Evolutionary conservation across 1,140 invertebrate species (phyloP).

Genomic region (Tribolium madens): DNA sequence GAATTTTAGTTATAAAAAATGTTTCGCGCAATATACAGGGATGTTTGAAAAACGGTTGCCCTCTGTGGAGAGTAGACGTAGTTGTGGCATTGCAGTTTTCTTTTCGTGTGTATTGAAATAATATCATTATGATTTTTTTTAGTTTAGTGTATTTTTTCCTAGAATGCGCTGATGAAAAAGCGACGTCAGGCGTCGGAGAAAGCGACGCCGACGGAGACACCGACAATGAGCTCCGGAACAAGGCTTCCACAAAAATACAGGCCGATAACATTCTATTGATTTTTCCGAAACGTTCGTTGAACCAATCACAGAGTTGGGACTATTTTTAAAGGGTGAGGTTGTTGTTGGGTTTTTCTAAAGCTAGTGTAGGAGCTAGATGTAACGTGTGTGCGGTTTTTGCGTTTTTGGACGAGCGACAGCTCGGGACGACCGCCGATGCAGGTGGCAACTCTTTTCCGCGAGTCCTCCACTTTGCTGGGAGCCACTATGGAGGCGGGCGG

Average conservation of each 20-base stretch:
- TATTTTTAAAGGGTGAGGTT: slow-evolving; percentile 68
- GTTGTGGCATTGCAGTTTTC: background rate
- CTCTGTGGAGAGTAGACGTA: background rate
- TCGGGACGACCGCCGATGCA: slow-evolving; percentile 69
- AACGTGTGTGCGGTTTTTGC: slow-evolving; percentile 59
- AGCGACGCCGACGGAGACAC: slow-evolving; percentile 63
- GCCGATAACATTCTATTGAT: slow-evolving; percentile 66
- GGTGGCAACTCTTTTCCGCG: slow-evolving; percentile 77
- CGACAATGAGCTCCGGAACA: slow-evolving; percentile 62
- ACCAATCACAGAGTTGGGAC: slow-evolving; percentile 66
- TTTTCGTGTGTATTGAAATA: background rate
- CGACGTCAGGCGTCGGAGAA: slow-evolving; percentile 60
- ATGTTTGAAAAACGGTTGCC: background rate
- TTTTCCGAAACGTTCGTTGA: slow-evolving; percentile 67
- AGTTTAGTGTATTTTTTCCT: slow-evolving; percentile 54
- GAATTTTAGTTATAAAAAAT: too few species aligned
- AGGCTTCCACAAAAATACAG: slow-evolving; percentile 65
- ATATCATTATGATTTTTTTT: slow-evolving; percentile 52
- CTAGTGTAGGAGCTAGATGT: slow-evolving; percentile 60
- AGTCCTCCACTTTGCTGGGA: slow-evolving; percentile 76
- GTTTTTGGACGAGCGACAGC: slow-evolving; percentile 59
- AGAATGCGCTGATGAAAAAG: slow-evolving; percentile 63
- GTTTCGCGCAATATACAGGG: too few species aligned
- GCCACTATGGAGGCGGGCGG: slow-evolving; percentile 71
- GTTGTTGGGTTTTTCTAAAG: slow-evolving; percentile 64